Percentiles rank a stretch among this genome's conserved stretches.
These are phyloP conservation scores for Botia kubotai DNA, from an alignment of 2,797 vertebrate genomes.

Conservation along the genomic window DNA sequence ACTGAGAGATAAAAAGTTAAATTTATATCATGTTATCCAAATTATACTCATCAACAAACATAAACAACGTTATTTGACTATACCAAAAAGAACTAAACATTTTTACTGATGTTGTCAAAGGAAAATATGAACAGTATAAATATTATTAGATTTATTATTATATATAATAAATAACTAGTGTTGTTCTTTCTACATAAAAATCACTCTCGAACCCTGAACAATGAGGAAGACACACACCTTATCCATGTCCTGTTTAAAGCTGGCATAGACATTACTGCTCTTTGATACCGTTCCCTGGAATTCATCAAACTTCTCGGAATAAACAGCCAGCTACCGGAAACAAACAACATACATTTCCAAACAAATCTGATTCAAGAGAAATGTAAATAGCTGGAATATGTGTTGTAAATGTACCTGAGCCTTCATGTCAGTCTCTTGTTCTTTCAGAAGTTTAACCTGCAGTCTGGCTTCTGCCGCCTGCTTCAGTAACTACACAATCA, in stretches of 20 bases:
- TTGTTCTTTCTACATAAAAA: too few species aligned
- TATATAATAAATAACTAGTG: too few species aligned
- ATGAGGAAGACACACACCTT: slow-evolving; percentile 81
- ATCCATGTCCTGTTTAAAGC: slow-evolving; percentile 99
- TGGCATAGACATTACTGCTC: slow-evolving; percentile 93
- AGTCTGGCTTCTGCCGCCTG: slow-evolving; percentile 89
- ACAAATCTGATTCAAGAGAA: not conserved
- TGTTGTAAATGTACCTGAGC: slow-evolving; percentile 81
- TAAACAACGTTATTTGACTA: too few species aligned
- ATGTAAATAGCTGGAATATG: not conserved
- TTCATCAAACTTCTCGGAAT: slow-evolving; percentile 97
- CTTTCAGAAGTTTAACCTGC: slow-evolving; percentile 89
- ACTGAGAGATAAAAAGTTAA: too few species aligned
- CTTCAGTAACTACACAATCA: slow-evolving; percentile 85
- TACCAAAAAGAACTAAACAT: too few species aligned
- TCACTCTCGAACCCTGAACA: not conserved
- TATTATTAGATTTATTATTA: too few species aligned
- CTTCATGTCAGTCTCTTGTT: slow-evolving; percentile 88
- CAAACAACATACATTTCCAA: not conserved
- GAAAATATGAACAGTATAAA: too few species aligned
- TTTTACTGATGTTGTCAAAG: too few species aligned
- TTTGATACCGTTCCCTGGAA: slow-evolving; percentile 95
- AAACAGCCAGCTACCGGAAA: slow-evolving; percentile 86
- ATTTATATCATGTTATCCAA: too few species aligned
- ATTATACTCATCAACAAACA: too few species aligned